Base-by-base conservation (phyloP, 2,797 vertebrate species). In the Poeciliopsis gracilis region DNA sequence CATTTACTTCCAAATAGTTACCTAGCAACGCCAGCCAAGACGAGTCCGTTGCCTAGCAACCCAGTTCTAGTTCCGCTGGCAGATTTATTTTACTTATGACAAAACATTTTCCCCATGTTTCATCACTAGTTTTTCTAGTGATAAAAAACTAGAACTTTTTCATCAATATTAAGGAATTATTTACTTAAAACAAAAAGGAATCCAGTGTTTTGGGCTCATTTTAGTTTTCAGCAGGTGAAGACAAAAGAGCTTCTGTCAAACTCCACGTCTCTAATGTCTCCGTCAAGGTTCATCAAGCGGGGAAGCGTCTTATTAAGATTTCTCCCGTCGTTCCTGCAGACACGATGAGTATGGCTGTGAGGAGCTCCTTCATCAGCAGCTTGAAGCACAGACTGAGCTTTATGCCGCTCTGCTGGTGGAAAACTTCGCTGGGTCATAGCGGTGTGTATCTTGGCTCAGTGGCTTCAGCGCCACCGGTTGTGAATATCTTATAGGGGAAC, bases 401-500 rank as follows among this genome's bases (percentile, higher is more conserved):
- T 95, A 95, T 95, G 87, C 84, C 20, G 81, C 79, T 83, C 82
- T 66, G 89, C 85, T 79, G 72, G 81, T 92, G 95, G 93, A 95
- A 95, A 92, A 80, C 89, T 91, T 88, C 75, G 66, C 92, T 84
- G 84, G 88, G 88, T 92, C 89, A 87, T 89, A 91, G 86, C 87
- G 70, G 85, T 95, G 94, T 93, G 94, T 95, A 92, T 90, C 94
- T 95, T 96, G 95, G 95, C 95, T 92, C 18, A n/a, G 41, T 75
- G 84, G 87, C 89, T 89, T 88, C 87, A 67, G 51, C 86, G 85
- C 91, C 92, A 87, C 89, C 85, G 88, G 88, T 83, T 91, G 92
- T 95, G 95, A 86, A 93, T 95, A 91, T 94, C 85, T 85, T 83
- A 88, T 85, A 89, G 91, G 93, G 94, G 92, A 93, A 89, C 82